Evolutionary conservation across 2,888 invertebrate genomes (phyloP).

Genomic region (Drosophila melanocephala): DNA sequence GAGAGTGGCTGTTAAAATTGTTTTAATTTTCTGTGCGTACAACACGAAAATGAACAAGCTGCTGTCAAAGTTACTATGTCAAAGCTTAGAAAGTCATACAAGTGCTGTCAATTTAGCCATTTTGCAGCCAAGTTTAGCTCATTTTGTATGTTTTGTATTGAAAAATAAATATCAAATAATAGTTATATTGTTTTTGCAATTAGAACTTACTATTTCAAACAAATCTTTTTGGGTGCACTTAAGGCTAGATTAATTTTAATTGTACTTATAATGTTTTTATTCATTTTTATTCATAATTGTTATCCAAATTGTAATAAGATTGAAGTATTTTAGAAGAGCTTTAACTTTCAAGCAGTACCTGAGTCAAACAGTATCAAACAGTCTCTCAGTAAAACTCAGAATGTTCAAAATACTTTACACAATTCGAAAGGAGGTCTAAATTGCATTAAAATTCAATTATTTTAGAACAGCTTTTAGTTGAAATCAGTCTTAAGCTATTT

Average conservation of each 20-base stretch:
- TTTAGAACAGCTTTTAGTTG: background rate
- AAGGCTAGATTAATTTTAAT: background rate
- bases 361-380: background rate
- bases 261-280: background rate
- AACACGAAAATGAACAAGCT: conserved; percentile 53
- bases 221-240: background rate
- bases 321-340: background rate
- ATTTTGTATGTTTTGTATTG: no score
- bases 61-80: conserved; percentile 34
- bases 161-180: background rate
- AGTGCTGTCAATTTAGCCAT: conserved; percentile 34
- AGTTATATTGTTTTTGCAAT: background rate
- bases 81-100: conserved; percentile 9
- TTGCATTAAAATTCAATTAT: background rate
- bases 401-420: background rate
- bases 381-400: background rate
- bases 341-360: background rate
- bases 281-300: no score
- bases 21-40: conserved; percentile 76
- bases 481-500: background rate
- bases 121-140: conserved; percentile 20
- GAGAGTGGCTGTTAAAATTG: conserved; percentile 81
- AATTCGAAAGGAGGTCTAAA: background rate
- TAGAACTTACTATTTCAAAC: background rate
- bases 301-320: background rate